A percentile compares a stretch with the other conserved stretches of the same genome.
Conservation (phyloP, 2,113 vertebrate genomes). For the Hemiprocne comata region DNA sequence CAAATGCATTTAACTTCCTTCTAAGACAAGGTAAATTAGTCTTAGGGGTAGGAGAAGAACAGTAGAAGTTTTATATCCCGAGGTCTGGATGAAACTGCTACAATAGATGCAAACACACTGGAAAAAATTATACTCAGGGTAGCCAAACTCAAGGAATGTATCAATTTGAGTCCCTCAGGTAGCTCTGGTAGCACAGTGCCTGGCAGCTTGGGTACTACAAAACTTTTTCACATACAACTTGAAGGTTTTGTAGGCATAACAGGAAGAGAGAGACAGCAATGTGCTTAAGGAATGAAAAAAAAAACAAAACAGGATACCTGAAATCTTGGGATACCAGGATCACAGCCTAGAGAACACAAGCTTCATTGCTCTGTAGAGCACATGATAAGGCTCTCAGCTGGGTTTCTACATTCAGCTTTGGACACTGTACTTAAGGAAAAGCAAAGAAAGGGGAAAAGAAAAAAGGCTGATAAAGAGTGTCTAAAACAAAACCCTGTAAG, state of each 20-base stretch:
- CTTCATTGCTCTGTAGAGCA: neutral
- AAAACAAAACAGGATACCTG: neutral
- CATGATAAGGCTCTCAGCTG: neutral
- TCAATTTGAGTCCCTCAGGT: neutral
- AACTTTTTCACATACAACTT: neutral
- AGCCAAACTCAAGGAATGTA: neutral
- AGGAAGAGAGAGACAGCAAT: neutral
- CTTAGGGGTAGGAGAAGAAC: neutral
- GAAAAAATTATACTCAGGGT: neutral
- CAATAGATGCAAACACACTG: neutral
- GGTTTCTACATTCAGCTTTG: neutral
- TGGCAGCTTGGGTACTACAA: neutral
- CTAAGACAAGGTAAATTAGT: neutral
- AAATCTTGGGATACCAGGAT: neutral
- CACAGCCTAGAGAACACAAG: neutral
- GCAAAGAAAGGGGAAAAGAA: neutral
- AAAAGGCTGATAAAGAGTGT: neutral
- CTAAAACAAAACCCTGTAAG: neutral
- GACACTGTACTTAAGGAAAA: neutral
- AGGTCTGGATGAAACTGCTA: neutral
- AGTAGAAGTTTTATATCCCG: neutral
- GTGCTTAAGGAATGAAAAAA: neutral
- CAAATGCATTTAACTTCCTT: constrained; percentile 24
- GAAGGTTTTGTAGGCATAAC: neutral
- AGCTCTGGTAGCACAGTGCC: neutral